Percentiles rank a stretch among this genome's conserved stretches.
Evolutionary conservation across 2,797 vertebrate species (phyloP).

Genomic region (Falco biarmicus): DNA sequence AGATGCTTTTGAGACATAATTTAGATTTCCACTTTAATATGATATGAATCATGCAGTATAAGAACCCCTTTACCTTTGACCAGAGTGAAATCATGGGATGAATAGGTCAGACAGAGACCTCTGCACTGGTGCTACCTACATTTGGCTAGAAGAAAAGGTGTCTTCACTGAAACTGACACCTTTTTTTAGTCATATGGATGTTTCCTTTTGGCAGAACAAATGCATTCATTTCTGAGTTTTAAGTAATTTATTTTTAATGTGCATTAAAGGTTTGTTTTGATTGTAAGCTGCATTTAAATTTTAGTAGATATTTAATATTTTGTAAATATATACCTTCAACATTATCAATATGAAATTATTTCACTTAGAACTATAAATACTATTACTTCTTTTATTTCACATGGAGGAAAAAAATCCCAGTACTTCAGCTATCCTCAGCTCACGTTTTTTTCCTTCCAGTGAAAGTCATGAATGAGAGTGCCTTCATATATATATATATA

Average conservation of each 20-base stretch:
- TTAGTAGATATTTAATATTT: not conserved
- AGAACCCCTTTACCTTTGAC: not conserved
- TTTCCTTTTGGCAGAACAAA: not conserved
- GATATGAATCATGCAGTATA: not conserved
- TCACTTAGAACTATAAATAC: not conserved
- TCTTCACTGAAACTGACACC: not conserved
- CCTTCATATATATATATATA: too few species aligned
- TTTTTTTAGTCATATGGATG: not conserved
- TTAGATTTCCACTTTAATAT: not conserved
- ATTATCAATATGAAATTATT: not conserved
- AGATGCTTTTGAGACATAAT: not conserved
- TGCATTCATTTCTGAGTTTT: not conserved
- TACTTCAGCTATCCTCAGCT: not conserved
- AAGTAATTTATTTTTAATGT: not conserved
- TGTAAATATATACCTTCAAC: not conserved
- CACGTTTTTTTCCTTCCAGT: not conserved
- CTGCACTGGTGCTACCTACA: too few species aligned
- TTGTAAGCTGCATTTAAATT: not conserved
- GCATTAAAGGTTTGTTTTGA: not conserved
- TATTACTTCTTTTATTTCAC: not conserved
- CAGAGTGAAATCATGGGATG: not conserved
- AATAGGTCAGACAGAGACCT: not conserved
- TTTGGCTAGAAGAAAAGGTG: not conserved
- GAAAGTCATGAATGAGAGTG: not conserved
- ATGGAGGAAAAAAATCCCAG: not conserved